Evolutionary conservation across 2,113 vertebrate genomes (phyloP).

Genomic region (Pseudopodoces humilis): DNA sequence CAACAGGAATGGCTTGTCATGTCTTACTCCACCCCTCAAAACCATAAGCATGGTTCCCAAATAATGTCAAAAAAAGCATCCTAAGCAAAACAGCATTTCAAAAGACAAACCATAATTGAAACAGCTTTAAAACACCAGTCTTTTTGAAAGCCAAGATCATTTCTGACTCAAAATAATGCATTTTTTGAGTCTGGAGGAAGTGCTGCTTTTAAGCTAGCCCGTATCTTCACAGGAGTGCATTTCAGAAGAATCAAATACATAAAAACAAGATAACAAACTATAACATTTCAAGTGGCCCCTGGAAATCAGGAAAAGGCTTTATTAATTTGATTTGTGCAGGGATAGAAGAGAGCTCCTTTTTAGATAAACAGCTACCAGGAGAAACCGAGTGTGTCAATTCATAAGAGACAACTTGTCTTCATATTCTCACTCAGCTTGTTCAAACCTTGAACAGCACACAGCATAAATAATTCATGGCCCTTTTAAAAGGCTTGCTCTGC

Average conservation of each 20-base stretch:
- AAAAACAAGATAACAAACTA: background rate
- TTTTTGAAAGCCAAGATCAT: background rate
- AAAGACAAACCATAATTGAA: background rate
- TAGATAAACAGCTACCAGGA: conserved; percentile 44
- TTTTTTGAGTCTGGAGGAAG: background rate
- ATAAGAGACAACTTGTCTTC: conserved; percentile 51
- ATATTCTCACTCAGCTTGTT: conserved; percentile 20
- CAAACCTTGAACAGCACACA: conserved; percentile 26
- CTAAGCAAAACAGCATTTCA: background rate
- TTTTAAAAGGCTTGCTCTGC: conserved; percentile 52
- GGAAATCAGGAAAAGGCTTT: conserved; percentile 36
- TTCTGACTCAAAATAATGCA: background rate
- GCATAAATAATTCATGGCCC: conserved; percentile 51
- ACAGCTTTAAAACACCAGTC: background rate
- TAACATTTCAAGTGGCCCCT: background rate
- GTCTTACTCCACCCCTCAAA: background rate
- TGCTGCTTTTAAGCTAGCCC: background rate
- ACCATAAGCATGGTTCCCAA: background rate
- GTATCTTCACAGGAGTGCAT: background rate
- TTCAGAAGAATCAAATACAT: background rate
- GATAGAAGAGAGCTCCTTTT: conserved; percentile 33
- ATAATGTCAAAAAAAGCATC: background rate
- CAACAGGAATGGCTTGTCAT: background rate
- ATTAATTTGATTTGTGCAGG: background rate
- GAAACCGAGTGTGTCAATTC: background rate